phyloP scores from a whole-genome alignment of 2,797 vertebrate species.

The Denticeps clupeoides region DNA sequence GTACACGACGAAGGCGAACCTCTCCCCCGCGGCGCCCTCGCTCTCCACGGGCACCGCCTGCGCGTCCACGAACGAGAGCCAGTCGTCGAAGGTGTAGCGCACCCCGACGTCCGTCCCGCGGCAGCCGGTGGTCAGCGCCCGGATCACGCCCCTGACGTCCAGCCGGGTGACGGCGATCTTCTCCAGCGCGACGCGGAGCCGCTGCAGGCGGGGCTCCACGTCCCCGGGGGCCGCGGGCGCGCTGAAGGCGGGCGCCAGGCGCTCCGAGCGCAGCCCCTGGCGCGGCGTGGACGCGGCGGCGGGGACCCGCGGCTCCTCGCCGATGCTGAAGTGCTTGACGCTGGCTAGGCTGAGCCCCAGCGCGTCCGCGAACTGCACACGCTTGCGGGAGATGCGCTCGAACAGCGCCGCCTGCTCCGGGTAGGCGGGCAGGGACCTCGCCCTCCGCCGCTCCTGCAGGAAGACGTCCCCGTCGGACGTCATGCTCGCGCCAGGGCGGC shows the following conservation, averaged over 20 bases:
- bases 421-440: conserved; percentile 54
- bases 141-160: conserved; percentile 51
- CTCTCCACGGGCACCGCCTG: conserved; percentile 45
- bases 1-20: conserved; percentile 65
- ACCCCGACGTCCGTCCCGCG: conserved; percentile 55
- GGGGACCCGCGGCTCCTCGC: conserved; percentile 75
- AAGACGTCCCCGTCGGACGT: conserved; percentile 41
- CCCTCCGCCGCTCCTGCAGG: conserved; percentile 47
- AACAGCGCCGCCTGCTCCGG: conserved; percentile 42
- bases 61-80: conserved; percentile 73
- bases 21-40: conserved; percentile 25
- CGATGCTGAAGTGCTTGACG: conserved; percentile 73
- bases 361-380: conserved; percentile 81
- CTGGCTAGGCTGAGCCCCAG: conserved; percentile 74
- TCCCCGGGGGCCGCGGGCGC: conserved; percentile 31
- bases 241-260: conserved; percentile 39
- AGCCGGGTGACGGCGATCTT: conserved; percentile 39
- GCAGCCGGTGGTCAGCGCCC: conserved; percentile 32
- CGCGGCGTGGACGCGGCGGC: conserved; percentile 55
- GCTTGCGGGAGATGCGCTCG: conserved; percentile 50
- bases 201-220: conserved; percentile 38
- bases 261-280: conserved; percentile 33
- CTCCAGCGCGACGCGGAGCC: conserved; percentile 65
- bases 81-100: conserved; percentile 82
- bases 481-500: too few relatives aligned